These are phyloP conservation scores for Apistogramma diplotaenia DNA, from an alignment of 2,113 vertebrate genomes.

Conservation along the genomic window DNA sequence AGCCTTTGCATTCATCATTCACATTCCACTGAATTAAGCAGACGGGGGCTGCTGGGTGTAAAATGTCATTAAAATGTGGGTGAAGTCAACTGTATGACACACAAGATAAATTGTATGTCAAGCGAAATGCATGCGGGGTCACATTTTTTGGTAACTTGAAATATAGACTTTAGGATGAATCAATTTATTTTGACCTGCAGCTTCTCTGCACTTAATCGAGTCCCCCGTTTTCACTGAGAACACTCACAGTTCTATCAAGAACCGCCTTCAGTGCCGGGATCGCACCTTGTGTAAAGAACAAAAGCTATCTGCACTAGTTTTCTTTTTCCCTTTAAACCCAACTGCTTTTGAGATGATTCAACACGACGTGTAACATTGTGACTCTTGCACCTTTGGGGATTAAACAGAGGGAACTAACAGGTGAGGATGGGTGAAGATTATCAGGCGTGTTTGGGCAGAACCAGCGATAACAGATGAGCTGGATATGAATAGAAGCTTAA, in stretches of 20 bases:
- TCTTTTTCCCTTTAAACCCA: not conserved
- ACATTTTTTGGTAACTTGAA: not conserved
- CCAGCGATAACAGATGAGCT: not conserved
- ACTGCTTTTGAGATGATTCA: slow-evolving; percentile 2
- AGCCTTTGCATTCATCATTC: slow-evolving; percentile 31
- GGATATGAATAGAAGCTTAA: not conserved
- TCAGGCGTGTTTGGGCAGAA: slow-evolving; percentile 2
- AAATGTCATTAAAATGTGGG: slow-evolving; percentile 36
- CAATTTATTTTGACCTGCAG: not conserved
- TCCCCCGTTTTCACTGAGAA: not conserved
- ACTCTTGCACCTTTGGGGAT: not conserved
- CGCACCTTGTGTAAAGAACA: not conserved
- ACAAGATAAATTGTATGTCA: slow-evolving; percentile 15
- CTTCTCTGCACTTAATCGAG: not conserved
- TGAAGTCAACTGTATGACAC: slow-evolving; percentile 10
- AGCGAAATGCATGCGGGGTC: slow-evolving; percentile 3
- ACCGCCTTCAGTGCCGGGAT: not conserved
- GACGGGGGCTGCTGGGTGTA: not conserved
- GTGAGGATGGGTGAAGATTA: not conserved
- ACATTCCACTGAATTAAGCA: slow-evolving; percentile 15
- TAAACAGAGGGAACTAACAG: not conserved
- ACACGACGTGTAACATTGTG: not conserved
- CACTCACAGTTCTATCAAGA: not conserved
- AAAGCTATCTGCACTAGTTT: not conserved
- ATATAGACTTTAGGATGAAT: not conserved